These are phyloP conservation scores for Amphiprion clarkii DNA, from an alignment of 2,797 vertebrate species.

Conservation along the genomic window DNA sequence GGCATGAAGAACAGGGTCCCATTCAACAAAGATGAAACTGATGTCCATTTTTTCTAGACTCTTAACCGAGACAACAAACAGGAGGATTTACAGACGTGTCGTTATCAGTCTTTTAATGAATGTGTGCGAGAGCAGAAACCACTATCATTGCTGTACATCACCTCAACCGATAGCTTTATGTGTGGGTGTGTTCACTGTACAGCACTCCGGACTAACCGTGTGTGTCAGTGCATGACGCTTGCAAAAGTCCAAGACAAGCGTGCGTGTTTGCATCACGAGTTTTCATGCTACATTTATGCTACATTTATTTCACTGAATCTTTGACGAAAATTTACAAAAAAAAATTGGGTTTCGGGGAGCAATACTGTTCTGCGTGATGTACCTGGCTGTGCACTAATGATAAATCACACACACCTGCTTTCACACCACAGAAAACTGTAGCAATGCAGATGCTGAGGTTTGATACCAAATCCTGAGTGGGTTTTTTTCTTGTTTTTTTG, in stretches of 20 bases:
- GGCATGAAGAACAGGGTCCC: background rate
- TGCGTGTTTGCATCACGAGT: constrained; percentile 47
- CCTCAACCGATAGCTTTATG: constrained; percentile 73
- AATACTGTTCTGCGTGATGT: constrained; percentile 70
- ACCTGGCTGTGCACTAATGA: constrained; percentile 56
- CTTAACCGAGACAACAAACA: constrained; percentile 6
- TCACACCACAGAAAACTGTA: constrained; percentile 63
- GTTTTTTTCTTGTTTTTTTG: constrained; percentile 47
- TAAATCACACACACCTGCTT: constrained; percentile 45
- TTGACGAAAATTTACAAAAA: constrained; percentile 43
- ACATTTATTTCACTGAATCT: constrained; percentile 51
- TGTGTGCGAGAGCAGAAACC: constrained; percentile 43
- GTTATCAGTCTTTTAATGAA: constrained; percentile 50
- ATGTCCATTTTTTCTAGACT: constrained; percentile 20
- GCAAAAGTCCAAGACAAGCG: constrained; percentile 38
- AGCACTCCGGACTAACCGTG: constrained; percentile 65
- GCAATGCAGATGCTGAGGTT: constrained; percentile 59
- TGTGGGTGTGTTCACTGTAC: constrained; percentile 69
- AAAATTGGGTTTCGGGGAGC: constrained; percentile 66
- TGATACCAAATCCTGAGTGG: constrained; percentile 63
- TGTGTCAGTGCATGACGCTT: constrained; percentile 67
- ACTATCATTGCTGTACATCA: constrained; percentile 62
- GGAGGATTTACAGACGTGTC: constrained; percentile 27
- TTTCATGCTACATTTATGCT: constrained; percentile 59
- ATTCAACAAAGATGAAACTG: constrained; percentile 13